Evolutionary conservation across 2,888 invertebrate species (phyloP), one percentile per base, ranked within the genome.

Genomic region (Pandemis cinnamomeana): DNA sequence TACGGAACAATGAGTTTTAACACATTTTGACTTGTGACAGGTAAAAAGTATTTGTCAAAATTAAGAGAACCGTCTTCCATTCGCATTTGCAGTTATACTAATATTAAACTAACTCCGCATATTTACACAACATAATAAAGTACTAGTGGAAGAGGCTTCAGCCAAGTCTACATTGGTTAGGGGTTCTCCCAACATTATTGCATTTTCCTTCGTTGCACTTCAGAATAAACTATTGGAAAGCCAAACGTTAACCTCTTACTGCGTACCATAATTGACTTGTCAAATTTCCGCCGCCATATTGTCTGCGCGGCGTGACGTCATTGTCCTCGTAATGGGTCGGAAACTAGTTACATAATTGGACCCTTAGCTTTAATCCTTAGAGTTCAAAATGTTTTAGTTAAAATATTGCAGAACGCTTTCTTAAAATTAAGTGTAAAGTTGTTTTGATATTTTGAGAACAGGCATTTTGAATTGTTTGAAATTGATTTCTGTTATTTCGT

Each of bases 261-360:
- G 84, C 83, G 80, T 77, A 83, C 83, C 78, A 78, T 77, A 86
- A 87, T 87, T 84, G 85, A 87, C 82, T 86, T 89, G 87, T 89
- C 89, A 87, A 86, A 87, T 88, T 90, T 91, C 88, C 86, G 88
- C 86, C 84, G 81, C 84, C 86, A 88, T 87, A 89, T 90, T 92
- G 91, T 91, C 89, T 83, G 82, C 84, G 81, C 88, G 77, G 81
- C 86, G 81, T 91, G 91, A 89, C 87, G 89, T 88, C 86, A 90
- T 91, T 92, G 89, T 92, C 81, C 78, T 77, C 74, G 84, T 88
- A 90, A 91, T 90, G 87, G 87, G 89, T 89, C 89, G 91, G 91
- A 92, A 92, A 92, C 92, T 89, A 89, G 88, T 68, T 78, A 73
- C 69, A 76, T 67, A 72, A 68, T 58, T 53, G 46, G 15, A 67